phyloP scores from a whole-genome alignment of 2,888 invertebrate genomes.

The Heliconius cydno region DNA sequence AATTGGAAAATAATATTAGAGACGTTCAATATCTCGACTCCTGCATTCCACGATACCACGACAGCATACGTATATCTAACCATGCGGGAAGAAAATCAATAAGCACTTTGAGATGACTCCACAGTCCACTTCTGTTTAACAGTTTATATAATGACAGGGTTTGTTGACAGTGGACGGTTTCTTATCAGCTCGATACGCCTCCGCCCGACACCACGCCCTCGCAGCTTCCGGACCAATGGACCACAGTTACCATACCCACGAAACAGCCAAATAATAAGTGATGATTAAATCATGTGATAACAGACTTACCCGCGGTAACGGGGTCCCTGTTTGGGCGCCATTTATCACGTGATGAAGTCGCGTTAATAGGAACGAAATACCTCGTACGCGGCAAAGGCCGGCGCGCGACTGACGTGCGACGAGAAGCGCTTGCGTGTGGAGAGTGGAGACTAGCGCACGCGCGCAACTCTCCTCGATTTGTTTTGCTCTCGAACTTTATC shows the following conservation, averaged over 20 bases:
- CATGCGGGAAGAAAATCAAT: conserved; percentile 72
- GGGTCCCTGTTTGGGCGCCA: conserved; percentile 77
- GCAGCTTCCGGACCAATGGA: conserved; percentile 65
- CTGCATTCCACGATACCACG: conserved; percentile 62
- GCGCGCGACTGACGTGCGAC: conserved; percentile 73
- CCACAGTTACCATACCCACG: conserved; percentile 46
- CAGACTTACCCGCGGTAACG: conserved; percentile 75
- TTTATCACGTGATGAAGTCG: conserved; percentile 73
- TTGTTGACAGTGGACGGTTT: conserved; percentile 79
- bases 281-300: conserved; percentile 27
- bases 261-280: conserved; percentile 24
- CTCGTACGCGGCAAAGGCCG: conserved; percentile 64
- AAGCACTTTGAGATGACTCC: conserved; percentile 65
- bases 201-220: conserved; percentile 77
- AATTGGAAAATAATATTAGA: conserved; percentile 47
- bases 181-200: conserved; percentile 74
- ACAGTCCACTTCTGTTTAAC: conserved; percentile 56
- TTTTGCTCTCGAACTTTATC: conserved; percentile 69
- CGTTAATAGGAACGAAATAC: conserved; percentile 54
- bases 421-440: conserved; percentile 64
- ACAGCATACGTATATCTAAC: conserved; percentile 61
- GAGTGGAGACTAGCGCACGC: conserved; percentile 64
- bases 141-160: conserved; percentile 68
- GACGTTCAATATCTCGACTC: conserved; percentile 34
- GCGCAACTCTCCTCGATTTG: conserved; percentile 68